phyloP scores from a whole-genome alignment of 2,797 vertebrate genomes.

The Brachymystax lenok region DNA sequence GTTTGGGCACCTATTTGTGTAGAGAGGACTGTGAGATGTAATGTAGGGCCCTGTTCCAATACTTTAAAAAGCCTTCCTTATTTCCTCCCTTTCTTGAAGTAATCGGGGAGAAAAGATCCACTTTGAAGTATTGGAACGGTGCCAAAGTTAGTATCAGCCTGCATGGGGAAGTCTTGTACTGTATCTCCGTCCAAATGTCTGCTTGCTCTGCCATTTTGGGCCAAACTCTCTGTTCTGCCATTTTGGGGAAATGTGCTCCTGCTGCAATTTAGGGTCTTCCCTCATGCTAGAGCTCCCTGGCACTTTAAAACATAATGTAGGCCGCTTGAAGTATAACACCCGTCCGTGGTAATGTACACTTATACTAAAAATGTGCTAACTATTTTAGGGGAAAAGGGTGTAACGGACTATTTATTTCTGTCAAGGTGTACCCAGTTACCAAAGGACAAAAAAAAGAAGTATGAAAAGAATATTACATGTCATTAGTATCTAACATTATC shows the following conservation, averaged over 20 bases:
- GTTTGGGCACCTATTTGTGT: conserved; percentile 36
- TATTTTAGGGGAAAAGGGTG: conserved; percentile 40
- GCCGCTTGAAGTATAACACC: conserved; percentile 27
- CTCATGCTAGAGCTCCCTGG: conserved; percentile 63
- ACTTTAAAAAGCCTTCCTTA: background rate
- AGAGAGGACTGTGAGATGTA: conserved; percentile 22
- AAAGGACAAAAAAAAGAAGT: conserved; percentile 56
- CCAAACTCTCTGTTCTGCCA: background rate
- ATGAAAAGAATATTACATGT: conserved; percentile 37
- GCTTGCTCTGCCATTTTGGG: conserved; percentile 22
- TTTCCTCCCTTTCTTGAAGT: background rate
- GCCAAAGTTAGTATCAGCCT: conserved; percentile 38
- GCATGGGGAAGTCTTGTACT: conserved; percentile 38
- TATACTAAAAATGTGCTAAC: conserved; percentile 29
- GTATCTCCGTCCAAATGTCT: conserved; percentile 25
- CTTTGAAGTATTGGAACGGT: background rate
- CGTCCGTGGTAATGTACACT: conserved; percentile 27
- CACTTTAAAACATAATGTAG: conserved; percentile 70
- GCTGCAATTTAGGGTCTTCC: conserved; percentile 41
- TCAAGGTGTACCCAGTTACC: conserved; percentile 54
- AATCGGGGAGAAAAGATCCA: background rate
- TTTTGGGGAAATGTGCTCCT: conserved; percentile 1
- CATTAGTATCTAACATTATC: conserved; percentile 21
- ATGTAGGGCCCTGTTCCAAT: conserved; percentile 18
- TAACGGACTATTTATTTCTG: conserved; percentile 19